Conservation (phyloP, 2,113 vertebrate species). For the Colius striatus region DNA sequence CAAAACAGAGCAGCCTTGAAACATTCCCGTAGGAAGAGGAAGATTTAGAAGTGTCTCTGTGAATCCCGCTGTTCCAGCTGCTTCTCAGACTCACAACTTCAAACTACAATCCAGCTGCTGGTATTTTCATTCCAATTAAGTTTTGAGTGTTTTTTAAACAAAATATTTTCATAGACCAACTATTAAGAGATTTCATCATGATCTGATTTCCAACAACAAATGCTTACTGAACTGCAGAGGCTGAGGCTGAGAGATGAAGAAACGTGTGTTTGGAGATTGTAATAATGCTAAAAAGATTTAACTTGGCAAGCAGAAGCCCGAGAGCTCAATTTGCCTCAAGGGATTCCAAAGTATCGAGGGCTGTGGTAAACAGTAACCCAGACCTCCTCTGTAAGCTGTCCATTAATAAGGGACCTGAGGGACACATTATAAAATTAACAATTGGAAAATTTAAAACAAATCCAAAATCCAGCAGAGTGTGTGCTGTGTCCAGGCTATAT, state of each 20-base stretch:
- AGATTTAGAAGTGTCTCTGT: not conserved
- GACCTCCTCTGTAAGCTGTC: conserved; percentile 48
- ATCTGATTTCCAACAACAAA: conserved; percentile 55
- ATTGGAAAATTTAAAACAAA: conserved; percentile 36
- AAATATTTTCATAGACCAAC: conserved; percentile 40
- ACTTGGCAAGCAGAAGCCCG: conserved; percentile 46
- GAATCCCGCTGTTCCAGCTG: conserved; percentile 48
- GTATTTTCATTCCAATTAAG: conserved; percentile 66
- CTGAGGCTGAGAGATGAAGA: not conserved
- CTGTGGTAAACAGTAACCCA: conserved; percentile 59
- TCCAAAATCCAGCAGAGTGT: not conserved
- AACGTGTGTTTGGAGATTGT: conserved; percentile 57
- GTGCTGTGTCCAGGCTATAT: not conserved
- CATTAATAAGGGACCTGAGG: conserved; percentile 44
- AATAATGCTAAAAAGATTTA: conserved; percentile 56
- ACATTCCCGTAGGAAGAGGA: not conserved
- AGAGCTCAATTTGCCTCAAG: conserved; percentile 13
- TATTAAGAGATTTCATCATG: conserved; percentile 61
- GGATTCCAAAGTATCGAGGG: conserved; percentile 48
- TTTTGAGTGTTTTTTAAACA: conserved; percentile 65
- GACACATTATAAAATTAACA: conserved; percentile 61
- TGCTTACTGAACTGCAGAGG: not conserved
- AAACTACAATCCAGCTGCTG: conserved; percentile 56
- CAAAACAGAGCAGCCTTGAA: conserved; percentile 29
- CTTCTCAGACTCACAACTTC: conserved; percentile 13